Evolutionary conservation across 2,888 invertebrate species (phyloP), one percentile per base, ranked within the genome.

Genomic region (Autographa pulchrina): DNA sequence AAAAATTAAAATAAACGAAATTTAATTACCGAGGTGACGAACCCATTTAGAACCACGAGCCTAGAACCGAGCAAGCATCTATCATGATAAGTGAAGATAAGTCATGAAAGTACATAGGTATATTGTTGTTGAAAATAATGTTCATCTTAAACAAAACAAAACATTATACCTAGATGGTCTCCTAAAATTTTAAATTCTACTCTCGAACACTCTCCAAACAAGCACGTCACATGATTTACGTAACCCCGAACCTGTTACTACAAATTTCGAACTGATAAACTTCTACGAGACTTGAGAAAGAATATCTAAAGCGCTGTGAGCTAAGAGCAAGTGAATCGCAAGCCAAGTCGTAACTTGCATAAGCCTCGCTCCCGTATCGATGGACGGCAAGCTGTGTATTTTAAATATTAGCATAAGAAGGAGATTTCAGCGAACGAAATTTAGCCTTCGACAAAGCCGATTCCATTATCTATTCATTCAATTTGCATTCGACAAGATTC

Each of bases 351-450:
- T 75, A 75, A 77, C 80, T 80, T 84, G 74, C 82, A 74, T 84
- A 80, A 83, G 72, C 80, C 64, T 56, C 62, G 72, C 71, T 74
- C 54, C 71, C 70, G 73, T 83, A 82, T 80, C 82, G 78, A 74
- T 84, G 73, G 70, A 84, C 74, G 68, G 62, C 73, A 64, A 75
- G 61, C 70, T 77, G 65, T 77, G 73, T 84, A 80, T 83, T 84
- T 77, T 74, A 78, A 70, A 81, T 75, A 84, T 83, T 81, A 81
- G 81, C 83, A 84, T 83, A 84, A 83, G 85, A 75, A 78, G 83
- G 71, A 73, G 77, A 83, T 83, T 82, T 69, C 69, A 74, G 62
- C 70, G 67, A 84, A 74, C 73, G 65, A 76, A 84, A 80, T 82
- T 76, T 74, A 75, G 82, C 69, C 63, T 74, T 79, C 73, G 60